Evolutionary conservation across 2,797 vertebrate species (phyloP).

Genomic region (Periophthalmus magnuspinnatus): DNA sequence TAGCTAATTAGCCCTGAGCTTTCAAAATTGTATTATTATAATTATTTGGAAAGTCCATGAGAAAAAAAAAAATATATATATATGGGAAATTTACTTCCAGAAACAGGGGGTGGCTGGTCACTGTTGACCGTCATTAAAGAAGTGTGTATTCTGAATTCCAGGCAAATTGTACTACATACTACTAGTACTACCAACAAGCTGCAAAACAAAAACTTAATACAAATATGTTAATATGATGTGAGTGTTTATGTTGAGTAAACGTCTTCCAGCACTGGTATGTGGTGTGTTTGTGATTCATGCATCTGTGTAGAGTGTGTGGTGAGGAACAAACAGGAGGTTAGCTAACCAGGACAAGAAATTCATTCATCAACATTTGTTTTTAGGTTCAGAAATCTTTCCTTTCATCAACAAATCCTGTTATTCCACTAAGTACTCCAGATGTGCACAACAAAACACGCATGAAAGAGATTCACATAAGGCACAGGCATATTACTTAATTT

Average conservation of each 20-base stretch:
- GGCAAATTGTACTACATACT: too few species aligned
- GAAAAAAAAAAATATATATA: too few species aligned
- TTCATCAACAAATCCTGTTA: background rate
- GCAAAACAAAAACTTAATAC: background rate
- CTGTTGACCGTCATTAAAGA: too few species aligned
- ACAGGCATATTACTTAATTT: too few species aligned
- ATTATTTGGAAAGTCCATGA: too few species aligned
- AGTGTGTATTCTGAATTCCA: too few species aligned
- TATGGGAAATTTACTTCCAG: too few species aligned
- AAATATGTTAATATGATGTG: background rate
- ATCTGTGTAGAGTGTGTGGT: slow-evolving; percentile 28
- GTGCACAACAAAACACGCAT: background rate
- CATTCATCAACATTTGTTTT: slow-evolving; percentile 42
- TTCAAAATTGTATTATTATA: too few species aligned
- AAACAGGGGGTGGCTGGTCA: too few species aligned
- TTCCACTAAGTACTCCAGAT: background rate
- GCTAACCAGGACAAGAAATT: slow-evolving; percentile 44
- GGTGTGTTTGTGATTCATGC: slow-evolving; percentile 51
- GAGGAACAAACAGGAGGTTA: slow-evolving; percentile 38
- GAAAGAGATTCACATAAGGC: background rate
- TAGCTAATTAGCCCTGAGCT: too few species aligned
- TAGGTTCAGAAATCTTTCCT: background rate
- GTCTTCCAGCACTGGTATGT: slow-evolving; percentile 19
- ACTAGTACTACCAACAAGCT: too few species aligned
- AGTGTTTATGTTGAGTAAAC: background rate